A percentile compares a stretch with the other conserved stretches of the same genome.
Evolutionary conservation across 2,888 invertebrate genomes (phyloP).

Genomic region (Lumbricus terrestris): DNA sequence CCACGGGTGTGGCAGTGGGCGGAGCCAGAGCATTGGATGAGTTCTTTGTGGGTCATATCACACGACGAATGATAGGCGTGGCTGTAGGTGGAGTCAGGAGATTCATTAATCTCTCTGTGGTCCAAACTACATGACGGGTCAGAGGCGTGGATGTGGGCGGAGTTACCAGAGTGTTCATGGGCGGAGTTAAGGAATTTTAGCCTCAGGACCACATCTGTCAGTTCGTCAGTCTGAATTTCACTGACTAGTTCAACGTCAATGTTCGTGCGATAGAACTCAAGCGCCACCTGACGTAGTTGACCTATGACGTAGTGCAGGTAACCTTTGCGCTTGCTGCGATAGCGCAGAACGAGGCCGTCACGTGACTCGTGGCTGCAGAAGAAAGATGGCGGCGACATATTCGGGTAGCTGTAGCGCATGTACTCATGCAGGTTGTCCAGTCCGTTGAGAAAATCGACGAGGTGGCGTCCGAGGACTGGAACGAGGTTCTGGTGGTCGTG

Average conservation of each 20-base stretch:
- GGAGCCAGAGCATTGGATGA: background rate
- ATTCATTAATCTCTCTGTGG: background rate
- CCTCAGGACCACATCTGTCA: constrained; percentile 76
- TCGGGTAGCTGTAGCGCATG: constrained; percentile 88
- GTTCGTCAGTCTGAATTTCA: constrained; percentile 83
- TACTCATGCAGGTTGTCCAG: constrained; percentile 96
- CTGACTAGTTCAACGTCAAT: constrained; percentile 84
- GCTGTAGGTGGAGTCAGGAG: background rate
- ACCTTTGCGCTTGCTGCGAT: constrained; percentile 73
- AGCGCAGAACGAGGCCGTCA: constrained; percentile 78
- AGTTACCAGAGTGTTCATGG: constrained; percentile 29
- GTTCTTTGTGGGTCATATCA: background rate
- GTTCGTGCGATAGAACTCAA: constrained; percentile 87
- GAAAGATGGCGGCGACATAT: constrained; percentile 84
- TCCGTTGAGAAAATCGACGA: constrained; percentile 90
- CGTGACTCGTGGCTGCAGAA: constrained; percentile 93
- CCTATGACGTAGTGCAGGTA: constrained; percentile 97
- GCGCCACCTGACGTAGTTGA: constrained; percentile 77
- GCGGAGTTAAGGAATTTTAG: constrained; percentile 89
- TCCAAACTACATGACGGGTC: background rate
- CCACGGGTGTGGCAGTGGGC: background rate
- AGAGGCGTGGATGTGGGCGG: background rate
- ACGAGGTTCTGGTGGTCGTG: constrained; percentile 75
- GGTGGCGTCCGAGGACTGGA: constrained; percentile 73
- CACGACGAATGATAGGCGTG: background rate